Base-by-base conservation (phyloP, 2,113 vertebrate genomes). In the Brienomyrus brachyistius region DNA sequence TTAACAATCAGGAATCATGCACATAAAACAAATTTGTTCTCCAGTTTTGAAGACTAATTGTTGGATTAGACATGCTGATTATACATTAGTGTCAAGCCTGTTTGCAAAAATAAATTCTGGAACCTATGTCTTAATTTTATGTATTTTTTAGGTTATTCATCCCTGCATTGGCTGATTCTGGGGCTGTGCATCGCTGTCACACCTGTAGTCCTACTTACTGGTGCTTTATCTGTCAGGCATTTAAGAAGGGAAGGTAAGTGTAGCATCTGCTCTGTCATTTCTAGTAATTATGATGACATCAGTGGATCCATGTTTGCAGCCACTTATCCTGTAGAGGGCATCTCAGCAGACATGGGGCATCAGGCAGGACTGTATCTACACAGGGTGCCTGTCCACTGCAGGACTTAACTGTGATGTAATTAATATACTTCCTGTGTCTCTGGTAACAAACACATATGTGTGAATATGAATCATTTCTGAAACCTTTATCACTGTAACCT, bases 81-180 rank as follows among this genome's bases (percentile, higher is more conserved):
- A 52, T 59, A 8, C 19, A 23, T 1, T 8, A 40, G 0, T 51
- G 21, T 51, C 77, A 82, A 45, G 15, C 9, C 70, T 77, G 31
- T 40, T 77, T 82, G 15, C 8, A 43, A 40, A 45, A 82, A 35
- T 80, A 4, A 80, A 17, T 17, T 19, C 9, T 45, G 17, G 17
- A 35, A 35, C 1, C 17, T 56, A 21, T 21, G 4, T 56, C 54
- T 56, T 21, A 56, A 56, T 35, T 52, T 40, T 80, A 5, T 52
- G 17, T 13, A 40, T 15, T 40, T 27, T 85, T 8, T 88, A 91
- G 91, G 89, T 87, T 91, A 90, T 27, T 88, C 89, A 2, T 1
- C n/a, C 10, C 2, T 5, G 17, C 88, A 89, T 40, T 82, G 40
- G 5, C 1, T 5, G 31, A 40, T 88, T 4, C n/a, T 91, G 17